A percentile compares a stretch with the other conserved stretches of the same genome.
These are phyloP conservation scores for Spilarctia lutea DNA, from an alignment of 2,888 invertebrate genomes.

Conservation along the genomic window DNA sequence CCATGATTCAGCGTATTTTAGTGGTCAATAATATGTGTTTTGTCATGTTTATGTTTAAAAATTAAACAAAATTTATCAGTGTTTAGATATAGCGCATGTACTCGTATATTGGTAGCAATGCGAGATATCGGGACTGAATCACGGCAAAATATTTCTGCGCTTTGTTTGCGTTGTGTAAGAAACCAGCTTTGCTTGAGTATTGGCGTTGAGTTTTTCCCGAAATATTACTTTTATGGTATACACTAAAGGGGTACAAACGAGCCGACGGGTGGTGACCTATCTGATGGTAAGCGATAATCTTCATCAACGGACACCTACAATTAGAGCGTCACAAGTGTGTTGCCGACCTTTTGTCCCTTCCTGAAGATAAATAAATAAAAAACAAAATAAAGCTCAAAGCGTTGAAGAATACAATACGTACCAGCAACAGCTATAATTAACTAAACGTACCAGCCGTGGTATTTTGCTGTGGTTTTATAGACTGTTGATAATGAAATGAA, in stretches of 20 bases:
- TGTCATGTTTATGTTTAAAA: background rate
- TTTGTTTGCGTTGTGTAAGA: background rate
- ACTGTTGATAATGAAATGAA: slow-evolving; percentile 11
- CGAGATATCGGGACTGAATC: background rate
- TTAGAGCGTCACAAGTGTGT: too few species aligned
- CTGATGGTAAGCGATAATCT: background rate
- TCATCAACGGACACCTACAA: background rate
- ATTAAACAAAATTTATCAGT: slow-evolving; percentile 11
- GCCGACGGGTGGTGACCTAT: background rate
- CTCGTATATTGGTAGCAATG: background rate
- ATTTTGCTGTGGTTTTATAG: slow-evolving; percentile 8
- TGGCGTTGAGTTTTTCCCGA: too few species aligned
- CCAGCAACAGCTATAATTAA: background rate
- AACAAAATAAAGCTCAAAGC: background rate
- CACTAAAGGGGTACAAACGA: background rate
- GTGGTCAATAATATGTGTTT: background rate
- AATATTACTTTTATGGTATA: too few species aligned
- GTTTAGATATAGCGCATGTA: slow-evolving; percentile 8
- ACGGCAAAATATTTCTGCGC: background rate
- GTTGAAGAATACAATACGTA: background rate
- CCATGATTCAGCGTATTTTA: background rate
- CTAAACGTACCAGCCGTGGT: background rate
- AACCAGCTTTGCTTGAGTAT: background rate
- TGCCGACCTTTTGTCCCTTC: background rate
- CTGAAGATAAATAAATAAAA: background rate